Conservation (phyloP, 2,888 invertebrate genomes). For the Steinernema scapterisci region DNA sequence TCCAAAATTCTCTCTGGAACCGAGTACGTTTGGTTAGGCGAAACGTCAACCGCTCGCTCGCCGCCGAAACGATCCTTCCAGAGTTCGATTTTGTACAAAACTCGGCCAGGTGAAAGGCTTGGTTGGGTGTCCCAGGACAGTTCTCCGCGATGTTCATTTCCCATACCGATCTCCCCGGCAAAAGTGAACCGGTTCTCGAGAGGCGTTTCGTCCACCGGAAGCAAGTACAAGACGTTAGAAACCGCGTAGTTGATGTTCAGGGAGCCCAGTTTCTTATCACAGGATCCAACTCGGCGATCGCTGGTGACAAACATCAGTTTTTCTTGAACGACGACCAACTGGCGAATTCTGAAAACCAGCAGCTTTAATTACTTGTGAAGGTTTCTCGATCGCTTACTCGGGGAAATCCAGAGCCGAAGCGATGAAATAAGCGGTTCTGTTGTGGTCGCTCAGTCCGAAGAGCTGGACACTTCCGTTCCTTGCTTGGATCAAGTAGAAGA, state of each 20-base stretch:
- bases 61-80: constrained; percentile 46
- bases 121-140: constrained; percentile 55
- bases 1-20: constrained; percentile 55
- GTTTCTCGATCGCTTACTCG: background rate
- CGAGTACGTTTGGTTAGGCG: constrained; percentile 46
- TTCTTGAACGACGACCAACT: constrained; percentile 51
- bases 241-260: constrained; percentile 53
- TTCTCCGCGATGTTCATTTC: constrained; percentile 30
- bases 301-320: constrained; percentile 58
- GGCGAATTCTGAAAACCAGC: constrained; percentile 52
- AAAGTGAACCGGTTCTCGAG: constrained; percentile 34
- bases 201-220: constrained; percentile 37
- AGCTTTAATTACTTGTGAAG: background rate
- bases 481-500: constrained; percentile 43
- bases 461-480: constrained; percentile 41
- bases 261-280: constrained; percentile 44
- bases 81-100: constrained; percentile 51
- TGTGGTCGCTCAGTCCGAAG: constrained; percentile 35
- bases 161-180: constrained; percentile 4
- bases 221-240: constrained; percentile 41
- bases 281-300: constrained; percentile 54
- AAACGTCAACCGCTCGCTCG: constrained; percentile 47
- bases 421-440: constrained; percentile 29
- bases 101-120: constrained; percentile 37
- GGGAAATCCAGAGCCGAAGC: constrained; percentile 36